Conservation (phyloP, 2,113 vertebrate species). For the Petaurus breviceps region DNA sequence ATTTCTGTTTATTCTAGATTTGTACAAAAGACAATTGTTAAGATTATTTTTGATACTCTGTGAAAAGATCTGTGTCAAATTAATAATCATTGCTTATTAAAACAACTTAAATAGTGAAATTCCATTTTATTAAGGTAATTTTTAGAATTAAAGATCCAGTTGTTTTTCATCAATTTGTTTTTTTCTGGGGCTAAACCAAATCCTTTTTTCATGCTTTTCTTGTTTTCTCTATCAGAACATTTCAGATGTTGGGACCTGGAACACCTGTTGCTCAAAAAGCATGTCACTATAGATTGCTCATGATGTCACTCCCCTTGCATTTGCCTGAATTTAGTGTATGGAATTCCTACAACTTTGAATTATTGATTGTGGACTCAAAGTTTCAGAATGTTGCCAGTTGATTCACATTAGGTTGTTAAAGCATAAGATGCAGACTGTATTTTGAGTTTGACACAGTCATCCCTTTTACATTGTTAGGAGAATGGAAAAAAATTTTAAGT, state of each 20-base stretch:
- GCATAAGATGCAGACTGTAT: constrained; percentile 4
- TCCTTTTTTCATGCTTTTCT: constrained; percentile 67
- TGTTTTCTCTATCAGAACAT: constrained; percentile 74
- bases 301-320: constrained; percentile 53
- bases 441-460: not conserved
- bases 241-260: constrained; percentile 76
- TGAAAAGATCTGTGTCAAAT: constrained; percentile 22
- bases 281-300: constrained; percentile 72
- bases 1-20: not conserved
- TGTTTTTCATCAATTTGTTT: constrained; percentile 65
- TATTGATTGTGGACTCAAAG: constrained; percentile 73
- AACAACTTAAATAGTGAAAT: not conserved
- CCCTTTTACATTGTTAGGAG: not conserved
- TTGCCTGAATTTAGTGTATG: constrained; percentile 46
- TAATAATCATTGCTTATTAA: not conserved
- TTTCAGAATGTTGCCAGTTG: constrained; percentile 66
- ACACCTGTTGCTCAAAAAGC: constrained; percentile 72
- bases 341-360: constrained; percentile 75
- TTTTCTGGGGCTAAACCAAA: constrained; percentile 8
- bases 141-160: constrained; percentile 54
- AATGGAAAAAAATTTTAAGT: not conserved
- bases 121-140: not conserved
- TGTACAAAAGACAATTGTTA: not conserved
- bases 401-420: constrained; percentile 35
- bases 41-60: not conserved